A percentile compares a stretch with the other conserved stretches of the same genome.
These are phyloP conservation scores for Steatornis caripensis DNA, from an alignment of 2,113 vertebrate species.

Conservation along the genomic window DNA sequence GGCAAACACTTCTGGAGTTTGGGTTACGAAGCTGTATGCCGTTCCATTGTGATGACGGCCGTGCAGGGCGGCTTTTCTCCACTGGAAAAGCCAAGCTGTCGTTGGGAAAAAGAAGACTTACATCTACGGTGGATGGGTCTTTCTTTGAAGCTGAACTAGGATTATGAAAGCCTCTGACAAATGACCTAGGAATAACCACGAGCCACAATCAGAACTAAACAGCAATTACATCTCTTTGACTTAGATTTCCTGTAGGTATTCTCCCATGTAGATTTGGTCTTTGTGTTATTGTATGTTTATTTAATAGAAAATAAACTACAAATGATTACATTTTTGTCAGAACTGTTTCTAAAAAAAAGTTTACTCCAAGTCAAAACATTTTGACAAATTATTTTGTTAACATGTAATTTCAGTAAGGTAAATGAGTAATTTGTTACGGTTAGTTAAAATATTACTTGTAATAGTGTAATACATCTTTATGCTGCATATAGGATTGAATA, in stretches of 20 bases:
- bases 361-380: constrained; percentile 21
- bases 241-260: neutral
- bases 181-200: neutral
- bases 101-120: neutral
- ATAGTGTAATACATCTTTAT: neutral
- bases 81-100: neutral
- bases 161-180: neutral
- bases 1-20: neutral
- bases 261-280: neutral
- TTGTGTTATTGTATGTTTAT: neutral
- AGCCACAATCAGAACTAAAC: neutral
- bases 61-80: neutral
- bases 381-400: neutral
- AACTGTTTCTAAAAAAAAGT: neutral
- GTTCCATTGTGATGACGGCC: neutral
- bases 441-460: neutral
- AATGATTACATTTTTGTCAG: neutral
- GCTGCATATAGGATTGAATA: neutral
- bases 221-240: neutral
- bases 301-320: neutral
- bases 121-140: accelerated
- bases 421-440: neutral
- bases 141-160: neutral
- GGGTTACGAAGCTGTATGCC: neutral
- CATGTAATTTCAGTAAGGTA: neutral